phyloP scores from a whole-genome alignment of 2,113 vertebrate species.

The Lasiurus borealis region DNA sequence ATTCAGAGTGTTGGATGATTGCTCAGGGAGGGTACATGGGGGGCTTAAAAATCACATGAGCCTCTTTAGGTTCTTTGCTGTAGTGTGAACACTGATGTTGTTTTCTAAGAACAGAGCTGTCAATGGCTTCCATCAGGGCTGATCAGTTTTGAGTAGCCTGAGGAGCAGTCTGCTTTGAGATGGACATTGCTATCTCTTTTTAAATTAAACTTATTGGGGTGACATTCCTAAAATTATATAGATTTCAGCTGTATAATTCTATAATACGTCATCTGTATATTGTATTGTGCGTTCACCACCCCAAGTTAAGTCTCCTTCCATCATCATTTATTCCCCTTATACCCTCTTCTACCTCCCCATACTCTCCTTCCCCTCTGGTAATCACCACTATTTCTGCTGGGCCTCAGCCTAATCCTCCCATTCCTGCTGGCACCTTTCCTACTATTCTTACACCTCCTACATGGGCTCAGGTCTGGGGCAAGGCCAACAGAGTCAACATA shows the following conservation, averaged over 20 bases:
- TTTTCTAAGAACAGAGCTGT: conserved; percentile 27
- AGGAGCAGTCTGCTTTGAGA: conserved; percentile 16
- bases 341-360: background rate
- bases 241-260: background rate
- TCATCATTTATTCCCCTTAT: background rate
- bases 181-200: conserved; percentile 1
- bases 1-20: conserved; percentile 66
- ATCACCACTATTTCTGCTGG: conserved; percentile 22
- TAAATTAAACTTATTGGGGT: background rate
- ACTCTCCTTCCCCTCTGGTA: background rate
- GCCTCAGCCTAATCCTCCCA: conserved; percentile 20
- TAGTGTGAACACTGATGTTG: background rate
- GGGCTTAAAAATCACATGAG: conserved; percentile 20
- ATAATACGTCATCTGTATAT: background rate
- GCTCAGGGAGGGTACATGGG: conserved; percentile 43
- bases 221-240: background rate
- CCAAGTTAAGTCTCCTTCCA: background rate
- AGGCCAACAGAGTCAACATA: background rate
- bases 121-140: background rate
- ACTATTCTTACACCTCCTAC: conserved; percentile 19
- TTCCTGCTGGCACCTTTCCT: conserved; percentile 33
- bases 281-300: background rate
- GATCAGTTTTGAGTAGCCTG: conserved; percentile 31
- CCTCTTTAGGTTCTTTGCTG: background rate
- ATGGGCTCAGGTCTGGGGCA: background rate